Evolutionary conservation across 2,113 vertebrate genomes (phyloP).

Genomic region (Arothron firmamentum): DNA sequence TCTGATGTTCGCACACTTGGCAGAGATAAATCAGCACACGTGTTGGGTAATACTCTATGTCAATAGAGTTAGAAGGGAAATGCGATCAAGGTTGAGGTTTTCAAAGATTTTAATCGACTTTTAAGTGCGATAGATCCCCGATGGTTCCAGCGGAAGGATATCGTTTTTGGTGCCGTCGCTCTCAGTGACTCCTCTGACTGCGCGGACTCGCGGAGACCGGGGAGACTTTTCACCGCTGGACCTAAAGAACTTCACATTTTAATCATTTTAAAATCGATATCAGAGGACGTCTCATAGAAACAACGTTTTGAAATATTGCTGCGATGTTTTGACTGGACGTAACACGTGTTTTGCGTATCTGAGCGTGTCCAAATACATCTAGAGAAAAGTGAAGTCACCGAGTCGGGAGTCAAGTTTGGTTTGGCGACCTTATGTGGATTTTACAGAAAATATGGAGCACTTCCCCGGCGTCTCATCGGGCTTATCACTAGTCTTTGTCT

Average conservation of each 20-base stretch:
- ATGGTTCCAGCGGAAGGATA: constrained; percentile 73
- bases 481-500: constrained; percentile 59
- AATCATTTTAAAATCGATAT: no score
- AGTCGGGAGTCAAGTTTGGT: constrained; percentile 64
- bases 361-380: constrained; percentile 11
- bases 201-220: constrained; percentile 41
- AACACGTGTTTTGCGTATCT: not conserved
- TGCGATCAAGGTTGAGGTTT: not conserved
- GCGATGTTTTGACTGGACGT: constrained; percentile 24
- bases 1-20: not conserved
- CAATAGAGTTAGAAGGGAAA: accelerated
- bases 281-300: no score
- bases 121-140: constrained; percentile 45
- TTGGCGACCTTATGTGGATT: constrained; percentile 80
- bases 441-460: constrained; percentile 75
- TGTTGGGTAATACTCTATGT: accelerated
- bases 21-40: not conserved
- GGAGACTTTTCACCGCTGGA: constrained; percentile 33
- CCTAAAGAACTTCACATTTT: not conserved
- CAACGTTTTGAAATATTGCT: no score
- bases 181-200: constrained; percentile 40
- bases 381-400: constrained; percentile 26
- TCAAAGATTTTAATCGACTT: not conserved
- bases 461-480: constrained; percentile 70
- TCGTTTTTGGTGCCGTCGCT: constrained; percentile 2